Base-by-base conservation (phyloP, 2,113 vertebrate species). In the Ptyas mucosa region DNA sequence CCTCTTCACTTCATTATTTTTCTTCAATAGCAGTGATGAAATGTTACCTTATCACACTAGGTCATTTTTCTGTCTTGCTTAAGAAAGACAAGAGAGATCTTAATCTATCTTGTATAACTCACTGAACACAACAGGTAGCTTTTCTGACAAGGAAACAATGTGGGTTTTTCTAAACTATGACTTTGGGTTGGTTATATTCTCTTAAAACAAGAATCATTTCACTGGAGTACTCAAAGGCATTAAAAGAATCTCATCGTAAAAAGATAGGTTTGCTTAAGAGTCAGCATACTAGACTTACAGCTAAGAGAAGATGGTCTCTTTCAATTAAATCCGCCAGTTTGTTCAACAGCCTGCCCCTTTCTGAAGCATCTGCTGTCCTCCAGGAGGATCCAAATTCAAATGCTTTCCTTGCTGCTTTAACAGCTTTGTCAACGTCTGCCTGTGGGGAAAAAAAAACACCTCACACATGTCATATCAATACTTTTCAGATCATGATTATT, bases 351-450 rank as follows among this genome's bases (percentile, higher is more conserved):
- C 95, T 95, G 29, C 98, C 98, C 91, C 98, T 94, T 91, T 98
- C 97, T 0, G 98, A 99, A 95, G 98, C 98, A 92, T 99, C 98
- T 98, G 98, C 98, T 5, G 97, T 98, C 29, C 98, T 97, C 98
- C 98, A 99, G 52, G 97, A 94, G 23, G 98, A 99, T 5, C 98
- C 98, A 3, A 98, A 92, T 96, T 98, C 98, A 93, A 99, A 99
- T 94, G 98, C 98, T 46, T 98, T 96, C 85, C 98, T 97, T 53
- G 98, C 98, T n/a, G 98, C 98, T 96, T 97, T 97, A 85, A 99
- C 98, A 39, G 98, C 98, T 93, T 98, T 98, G 92, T 99, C 97
- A 15, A 99, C 61, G 88, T 99, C 98, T 1, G 96, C 98, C 98
- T 99, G 92, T 4, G 58, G 23, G 57, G 21, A 1, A 0, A 64